Evolutionary conservation across 1,140 invertebrate genomes (phyloP).

Genomic region (Drosophila bocki): DNA sequence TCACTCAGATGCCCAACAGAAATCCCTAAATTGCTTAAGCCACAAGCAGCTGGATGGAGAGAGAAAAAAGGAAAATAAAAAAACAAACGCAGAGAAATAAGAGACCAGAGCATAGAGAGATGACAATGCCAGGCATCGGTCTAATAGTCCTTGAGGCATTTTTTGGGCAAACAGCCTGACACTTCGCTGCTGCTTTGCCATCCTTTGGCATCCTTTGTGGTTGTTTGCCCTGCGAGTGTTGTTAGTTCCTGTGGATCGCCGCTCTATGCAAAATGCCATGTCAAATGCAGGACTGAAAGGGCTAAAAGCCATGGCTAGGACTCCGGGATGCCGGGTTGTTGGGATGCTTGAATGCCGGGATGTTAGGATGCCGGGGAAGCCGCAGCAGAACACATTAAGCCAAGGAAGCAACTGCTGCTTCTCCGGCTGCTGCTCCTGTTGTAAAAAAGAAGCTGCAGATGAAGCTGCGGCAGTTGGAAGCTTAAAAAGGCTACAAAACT

Average conservation of each 20-base stretch:
- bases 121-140: slow-evolving; percentile 43
- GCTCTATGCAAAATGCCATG: slow-evolving; percentile 59
- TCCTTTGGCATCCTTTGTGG: slow-evolving; percentile 59
- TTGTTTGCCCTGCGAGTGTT: slow-evolving; percentile 30
- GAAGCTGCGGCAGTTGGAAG: slow-evolving; percentile 57
- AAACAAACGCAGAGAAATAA: slow-evolving; percentile 31
- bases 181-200: slow-evolving; percentile 54
- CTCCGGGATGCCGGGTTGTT: not conserved
- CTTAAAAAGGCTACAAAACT: slow-evolving; percentile 65
- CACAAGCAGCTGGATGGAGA: slow-evolving; percentile 20
- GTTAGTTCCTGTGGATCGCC: slow-evolving; percentile 48
- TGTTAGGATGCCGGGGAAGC: slow-evolving; percentile 19
- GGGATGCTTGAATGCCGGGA: not conserved
- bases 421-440: slow-evolving; percentile 2
- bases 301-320: slow-evolving; percentile 23
- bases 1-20: slow-evolving; percentile 49
- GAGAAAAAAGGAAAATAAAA: slow-evolving; percentile 14
- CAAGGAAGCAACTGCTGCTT: slow-evolving; percentile 28
- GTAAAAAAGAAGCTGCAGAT: slow-evolving; percentile 43
- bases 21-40: slow-evolving; percentile 62
- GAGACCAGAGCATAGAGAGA: slow-evolving; percentile 18
- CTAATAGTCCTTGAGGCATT: slow-evolving; percentile 62
- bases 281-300: slow-evolving; percentile 65
- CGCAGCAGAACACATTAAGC: slow-evolving; percentile 69
- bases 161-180: slow-evolving; percentile 71